phyloP scores from a whole-genome alignment of 1,140 invertebrate genomes.

The Choristoneura fumiferana region DNA sequence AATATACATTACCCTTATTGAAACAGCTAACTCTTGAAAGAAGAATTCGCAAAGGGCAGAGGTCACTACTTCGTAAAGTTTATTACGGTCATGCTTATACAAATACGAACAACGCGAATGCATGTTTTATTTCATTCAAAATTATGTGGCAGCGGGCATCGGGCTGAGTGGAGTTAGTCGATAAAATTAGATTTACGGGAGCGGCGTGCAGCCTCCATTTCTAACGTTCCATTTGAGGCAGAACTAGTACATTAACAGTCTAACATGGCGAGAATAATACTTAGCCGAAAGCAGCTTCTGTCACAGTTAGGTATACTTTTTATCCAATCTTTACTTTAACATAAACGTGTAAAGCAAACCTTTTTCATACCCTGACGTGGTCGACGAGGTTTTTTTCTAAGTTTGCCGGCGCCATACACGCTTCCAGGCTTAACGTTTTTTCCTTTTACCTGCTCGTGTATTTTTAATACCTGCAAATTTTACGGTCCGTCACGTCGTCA shows the following conservation, averaged over 20 bases:
- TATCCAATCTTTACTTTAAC: too few species aligned
- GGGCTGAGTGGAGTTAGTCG: neutral
- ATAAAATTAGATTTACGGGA: constrained; percentile 12
- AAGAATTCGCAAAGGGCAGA: neutral
- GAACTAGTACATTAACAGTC: neutral
- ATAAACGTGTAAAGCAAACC: constrained; percentile 4
- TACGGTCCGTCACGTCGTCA: constrained; percentile 13
- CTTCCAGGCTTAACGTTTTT: constrained; percentile 1
- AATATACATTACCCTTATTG: too few species aligned
- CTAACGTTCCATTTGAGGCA: constrained; percentile 4
- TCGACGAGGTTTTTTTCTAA: constrained; percentile 7
- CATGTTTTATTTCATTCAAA: neutral
- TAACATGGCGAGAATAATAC: too few species aligned
- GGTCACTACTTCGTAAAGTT: neutral
- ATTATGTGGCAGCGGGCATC: neutral
- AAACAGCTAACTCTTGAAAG: too few species aligned
- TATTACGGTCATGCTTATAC: neutral
- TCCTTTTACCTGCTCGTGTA: constrained; percentile 14
- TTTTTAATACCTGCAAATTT: constrained; percentile 18
- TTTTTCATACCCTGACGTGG: neutral
- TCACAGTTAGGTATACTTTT: too few species aligned
- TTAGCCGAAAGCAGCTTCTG: too few species aligned
- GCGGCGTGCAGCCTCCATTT: constrained; percentile 7
- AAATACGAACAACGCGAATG: constrained; percentile 1
- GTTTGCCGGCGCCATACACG: neutral